These are phyloP conservation scores for Drosophila persimilis DNA, from an alignment of 1,140 invertebrate species.

Conservation along the genomic window DNA sequence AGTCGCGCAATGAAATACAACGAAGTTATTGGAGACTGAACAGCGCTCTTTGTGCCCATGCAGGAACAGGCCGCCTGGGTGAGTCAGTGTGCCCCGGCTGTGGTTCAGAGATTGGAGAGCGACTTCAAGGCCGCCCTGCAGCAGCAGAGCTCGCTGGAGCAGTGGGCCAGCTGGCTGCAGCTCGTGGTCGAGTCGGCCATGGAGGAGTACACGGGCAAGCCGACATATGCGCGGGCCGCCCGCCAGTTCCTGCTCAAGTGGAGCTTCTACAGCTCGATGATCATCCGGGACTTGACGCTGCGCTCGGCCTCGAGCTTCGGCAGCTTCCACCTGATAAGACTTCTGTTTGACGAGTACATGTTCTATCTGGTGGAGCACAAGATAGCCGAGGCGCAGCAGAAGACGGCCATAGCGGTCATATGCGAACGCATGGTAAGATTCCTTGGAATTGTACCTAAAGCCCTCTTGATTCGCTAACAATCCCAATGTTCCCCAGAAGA, in stretches of 20 bases:
- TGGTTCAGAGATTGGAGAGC: conserved; percentile 93
- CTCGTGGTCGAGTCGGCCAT: conserved; percentile 94
- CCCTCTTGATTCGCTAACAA: conserved; percentile 10
- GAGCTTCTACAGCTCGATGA: conserved; percentile 99
- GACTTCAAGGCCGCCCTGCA: conserved; percentile 97
- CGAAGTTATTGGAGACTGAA: background rate
- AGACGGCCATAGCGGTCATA: conserved; percentile 97
- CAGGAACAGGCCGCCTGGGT: conserved; percentile 96
- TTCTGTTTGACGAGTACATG: conserved; percentile 99
- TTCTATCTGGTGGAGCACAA: conserved; percentile 99
- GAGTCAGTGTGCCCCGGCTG: conserved; percentile 95
- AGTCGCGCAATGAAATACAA: conserved; percentile 10
- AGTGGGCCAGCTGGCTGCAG: conserved; percentile 99
- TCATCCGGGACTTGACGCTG: conserved; percentile 96
- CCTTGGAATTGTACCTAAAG: background rate
- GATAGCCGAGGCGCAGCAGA: conserved; percentile 94
- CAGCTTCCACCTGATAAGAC: conserved; percentile 98
- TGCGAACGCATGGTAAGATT: conserved; percentile 76
- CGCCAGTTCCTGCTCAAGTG: conserved; percentile 98
- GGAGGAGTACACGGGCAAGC: conserved; percentile 93
- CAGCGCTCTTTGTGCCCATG: background rate
- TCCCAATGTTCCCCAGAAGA: conserved; percentile 60
- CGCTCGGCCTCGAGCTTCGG: conserved; percentile 99
- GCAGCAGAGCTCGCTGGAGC: conserved; percentile 96
- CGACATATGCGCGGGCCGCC: conserved; percentile 94